Evolutionary conservation across 1,140 invertebrate species (phyloP), one percentile per base, ranked within the genome.

Genomic region (Acromyrmex echinatior): DNA sequence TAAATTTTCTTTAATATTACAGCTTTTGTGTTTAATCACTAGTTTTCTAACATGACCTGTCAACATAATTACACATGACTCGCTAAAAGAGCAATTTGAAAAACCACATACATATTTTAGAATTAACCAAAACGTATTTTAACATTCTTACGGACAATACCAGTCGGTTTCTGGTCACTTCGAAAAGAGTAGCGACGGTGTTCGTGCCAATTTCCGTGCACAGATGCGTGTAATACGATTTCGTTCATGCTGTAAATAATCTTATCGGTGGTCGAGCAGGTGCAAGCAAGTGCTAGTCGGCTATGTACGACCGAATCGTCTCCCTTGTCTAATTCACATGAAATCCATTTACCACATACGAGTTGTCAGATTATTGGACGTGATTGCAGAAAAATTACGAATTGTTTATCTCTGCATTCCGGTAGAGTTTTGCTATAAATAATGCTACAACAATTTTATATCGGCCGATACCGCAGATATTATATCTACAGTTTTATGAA

Each of bases 141-240:
- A 45, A 39, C 12, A 18, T 35, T 49, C 77, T 66, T 79, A 58
- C 21, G 87, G 78, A 82, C 56, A 82, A 80, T 80, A 31, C 28
- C 10, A 74, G 76, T 56, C 31, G 70, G 49, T 81, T 86, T 31
- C 60, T 71, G 80, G 62, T 73, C 71, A 71, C 60, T 81, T 90
- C 60, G 56, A 84, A 84, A 84, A 58, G 70, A 87, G 49, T 49
- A n/a, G 70, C 51, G 6, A 80, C n/a, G n/a, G 5, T 77, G 80
- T 77, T 51, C 35, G 53, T 71, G 58, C 71, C 89, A 91, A 86
- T 91, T 81, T 82, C 81, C 81, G 81, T 16, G 89, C 89, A 86
- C 89, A 81, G 86, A 90, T 85, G 89, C 90, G 90, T 86, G 86
- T 91, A 91, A 91, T 78, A 86, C 89, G 89, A 91, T 91, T 91